phyloP scores from a whole-genome alignment of 2,797 vertebrate genomes.

The Cyprinella venusta region DNA sequence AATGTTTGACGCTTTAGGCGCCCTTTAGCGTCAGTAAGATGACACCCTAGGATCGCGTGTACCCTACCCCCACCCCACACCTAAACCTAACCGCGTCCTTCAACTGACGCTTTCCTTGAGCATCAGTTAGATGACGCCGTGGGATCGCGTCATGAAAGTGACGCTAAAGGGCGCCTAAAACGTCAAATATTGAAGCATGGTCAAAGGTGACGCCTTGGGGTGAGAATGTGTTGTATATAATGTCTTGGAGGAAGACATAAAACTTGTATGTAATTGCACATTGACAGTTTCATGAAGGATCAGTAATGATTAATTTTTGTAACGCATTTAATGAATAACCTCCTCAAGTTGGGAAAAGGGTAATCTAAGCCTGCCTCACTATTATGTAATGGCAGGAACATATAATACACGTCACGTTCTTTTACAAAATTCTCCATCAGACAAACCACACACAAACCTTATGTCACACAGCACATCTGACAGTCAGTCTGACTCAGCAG shows the following conservation, averaged over 20 bases:
- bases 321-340: constrained; percentile 14
- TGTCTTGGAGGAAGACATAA: not conserved
- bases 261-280: not conserved
- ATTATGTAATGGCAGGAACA: not conserved
- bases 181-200: too few species aligned
- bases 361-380: not conserved
- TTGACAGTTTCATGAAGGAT: not conserved
- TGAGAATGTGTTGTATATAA: too few species aligned
- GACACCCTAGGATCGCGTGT: too few species aligned
- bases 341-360: not conserved
- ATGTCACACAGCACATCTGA: not conserved
- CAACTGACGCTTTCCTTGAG: too few species aligned
- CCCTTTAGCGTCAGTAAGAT: too few species aligned
- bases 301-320: not conserved
- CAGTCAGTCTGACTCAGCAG: not conserved
- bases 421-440: not conserved
- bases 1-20: too few species aligned
- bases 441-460: constrained; percentile 16
- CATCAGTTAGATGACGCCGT: too few species aligned
- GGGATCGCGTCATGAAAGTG: too few species aligned
- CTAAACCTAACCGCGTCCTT: too few species aligned
- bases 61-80: too few species aligned
- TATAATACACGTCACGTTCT: not conserved
- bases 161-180: too few species aligned
- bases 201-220: too few species aligned